These are phyloP conservation scores for Antheraea yamamai DNA, from an alignment of 2,888 invertebrate genomes.

Conservation along the genomic window DNA sequence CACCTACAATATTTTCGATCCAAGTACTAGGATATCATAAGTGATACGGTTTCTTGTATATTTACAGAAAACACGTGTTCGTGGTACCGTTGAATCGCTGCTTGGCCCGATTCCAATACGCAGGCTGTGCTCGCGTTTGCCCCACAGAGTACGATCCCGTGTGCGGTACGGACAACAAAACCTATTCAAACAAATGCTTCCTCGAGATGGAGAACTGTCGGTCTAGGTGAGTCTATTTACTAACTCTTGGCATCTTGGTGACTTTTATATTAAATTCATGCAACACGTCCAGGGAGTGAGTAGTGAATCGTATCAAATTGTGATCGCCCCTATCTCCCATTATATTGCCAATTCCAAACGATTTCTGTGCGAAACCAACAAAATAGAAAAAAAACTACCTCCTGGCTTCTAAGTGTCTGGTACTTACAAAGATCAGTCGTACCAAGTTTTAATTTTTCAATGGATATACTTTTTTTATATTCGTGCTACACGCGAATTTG, in stretches of 20 bases:
- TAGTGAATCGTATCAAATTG: no score
- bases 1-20: neutral
- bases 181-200: constrained; percentile 96
- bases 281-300: no score
- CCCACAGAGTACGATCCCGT: constrained; percentile 94
- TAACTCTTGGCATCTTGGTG: neutral
- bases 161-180: constrained; percentile 95
- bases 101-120: constrained; percentile 91
- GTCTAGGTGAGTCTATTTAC: constrained; percentile 78
- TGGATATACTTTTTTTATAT: no score
- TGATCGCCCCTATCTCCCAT: no score
- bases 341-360: no score
- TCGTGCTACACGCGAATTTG: no score
- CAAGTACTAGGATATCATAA: constrained; percentile 33
- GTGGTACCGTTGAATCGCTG: constrained; percentile 95
- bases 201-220: constrained; percentile 95
- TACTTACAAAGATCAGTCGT: constrained; percentile 17
- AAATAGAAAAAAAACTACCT: no score
- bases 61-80: constrained; percentile 91
- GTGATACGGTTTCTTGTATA: constrained; percentile 32
- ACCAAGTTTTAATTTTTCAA: no score
- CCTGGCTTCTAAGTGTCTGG: constrained; percentile 23
- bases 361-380: no score
- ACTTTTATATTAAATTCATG: no score
- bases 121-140: constrained; percentile 93